Base-by-base conservation (phyloP, 2,888 invertebrate species). In the Plebejus argus region DNA sequence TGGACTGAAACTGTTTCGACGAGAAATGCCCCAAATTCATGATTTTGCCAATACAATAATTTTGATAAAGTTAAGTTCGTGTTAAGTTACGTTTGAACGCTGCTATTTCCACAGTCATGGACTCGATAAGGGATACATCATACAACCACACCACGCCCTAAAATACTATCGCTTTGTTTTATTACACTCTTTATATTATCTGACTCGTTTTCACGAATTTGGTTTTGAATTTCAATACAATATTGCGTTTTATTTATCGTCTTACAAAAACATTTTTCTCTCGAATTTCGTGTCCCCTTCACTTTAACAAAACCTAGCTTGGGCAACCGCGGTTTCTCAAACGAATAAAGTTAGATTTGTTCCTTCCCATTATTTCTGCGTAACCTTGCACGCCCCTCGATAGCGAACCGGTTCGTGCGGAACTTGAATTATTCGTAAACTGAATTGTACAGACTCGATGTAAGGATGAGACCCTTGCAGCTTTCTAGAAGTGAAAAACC, bases 341-440 rank as follows among this genome's bases (percentile, higher is more conserved):
- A 49, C 23, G 49, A 49, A 23, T 53, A 33, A 53, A 74, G 53
- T 74, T 74, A 74, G 74, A 71, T 71, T 74, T 66, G 66, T 28
- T 74, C 49, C 28, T 74, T 74, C 74, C 74, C 49, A 53, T 74
- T 74, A 74, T 74, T 28, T 53, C 74, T 23, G 28, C 88, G 89
- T 78, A 78, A 78, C 79, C 79, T 78, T 78, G 78, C 49, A 61
- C 78, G 78, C 77, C 79, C 79, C 79, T 79, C 77, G 77, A 39
- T 76, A 76, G 45, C 35, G 12, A 66, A 76, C 76, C 74, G 61
- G 80, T 79, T 79, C 78, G 78, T 78, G 78, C 78, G 77, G 79
- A 77, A 76, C 77, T 20, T 66, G 61, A n/a, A 45, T 76, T 76
- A 45, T 56, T 39, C 15, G 45, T 12, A 39, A 39, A 45, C 45